Percentiles rank a stretch among this genome's conserved stretches.
Conservation (phyloP, 2,888 invertebrate genomes). For the Lochmaea crataegi region DNA sequence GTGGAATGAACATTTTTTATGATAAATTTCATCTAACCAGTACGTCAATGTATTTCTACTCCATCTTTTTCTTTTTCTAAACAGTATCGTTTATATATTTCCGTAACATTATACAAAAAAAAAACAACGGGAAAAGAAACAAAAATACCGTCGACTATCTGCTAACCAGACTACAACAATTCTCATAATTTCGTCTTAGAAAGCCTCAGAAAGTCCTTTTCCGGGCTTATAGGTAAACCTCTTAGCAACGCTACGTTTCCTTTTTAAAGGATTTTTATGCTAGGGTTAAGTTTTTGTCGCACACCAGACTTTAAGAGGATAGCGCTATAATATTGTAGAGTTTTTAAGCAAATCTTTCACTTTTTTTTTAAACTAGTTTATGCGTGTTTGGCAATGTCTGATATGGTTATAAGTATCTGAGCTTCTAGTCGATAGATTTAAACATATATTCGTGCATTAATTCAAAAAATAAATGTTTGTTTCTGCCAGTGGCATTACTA, state of each 20-base stretch:
- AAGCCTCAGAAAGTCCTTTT: slow-evolving; percentile 10
- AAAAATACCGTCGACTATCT: not conserved
- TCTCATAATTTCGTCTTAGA: slow-evolving; percentile 13
- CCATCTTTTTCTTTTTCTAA: not conserved
- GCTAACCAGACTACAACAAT: slow-evolving; percentile 4
- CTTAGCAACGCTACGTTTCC: slow-evolving; percentile 18
- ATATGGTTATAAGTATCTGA: not conserved
- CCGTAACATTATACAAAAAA: not conserved
- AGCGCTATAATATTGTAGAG: not conserved
- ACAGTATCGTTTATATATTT: not conserved
- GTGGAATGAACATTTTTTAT: too few species aligned
- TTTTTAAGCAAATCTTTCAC: not conserved
- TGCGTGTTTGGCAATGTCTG: not conserved
- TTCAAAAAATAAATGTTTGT: not conserved
- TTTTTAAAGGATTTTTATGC: slow-evolving; percentile 5
- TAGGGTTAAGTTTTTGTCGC: slow-evolving; percentile 8
- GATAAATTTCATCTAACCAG: not conserved
- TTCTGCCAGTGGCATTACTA: too few species aligned
- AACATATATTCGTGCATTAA: not conserved
- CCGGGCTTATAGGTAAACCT: slow-evolving; percentile 37
- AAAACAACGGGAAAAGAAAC: not conserved
- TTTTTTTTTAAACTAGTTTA: not conserved
- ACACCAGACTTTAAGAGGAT: slow-evolving; percentile 12
- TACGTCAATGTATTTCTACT: not conserved
- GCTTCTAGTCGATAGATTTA: not conserved